These are phyloP conservation scores for Hemiscyllium ocellatum DNA, from an alignment of 2,113 vertebrate species.

Conservation along the genomic window DNA sequence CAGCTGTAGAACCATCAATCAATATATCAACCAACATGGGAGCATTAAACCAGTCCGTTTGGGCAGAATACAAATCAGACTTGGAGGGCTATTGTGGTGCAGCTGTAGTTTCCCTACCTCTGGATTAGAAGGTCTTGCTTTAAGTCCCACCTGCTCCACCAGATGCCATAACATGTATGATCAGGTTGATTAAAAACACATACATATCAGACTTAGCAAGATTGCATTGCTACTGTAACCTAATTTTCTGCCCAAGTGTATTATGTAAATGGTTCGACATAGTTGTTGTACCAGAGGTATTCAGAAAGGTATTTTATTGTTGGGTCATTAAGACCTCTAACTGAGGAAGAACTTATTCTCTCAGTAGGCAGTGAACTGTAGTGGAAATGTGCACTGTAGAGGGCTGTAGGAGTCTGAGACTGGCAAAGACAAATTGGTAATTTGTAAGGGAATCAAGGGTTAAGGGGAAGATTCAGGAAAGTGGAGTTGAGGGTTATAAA, in stretches of 20 bases:
- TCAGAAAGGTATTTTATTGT: neutral
- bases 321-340: neutral
- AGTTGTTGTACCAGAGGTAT: neutral
- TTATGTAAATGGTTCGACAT: neutral
- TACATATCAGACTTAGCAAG: slow-evolving; percentile 12
- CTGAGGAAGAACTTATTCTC: neutral
- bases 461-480: too few species aligned
- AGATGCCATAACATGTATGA: too few species aligned
- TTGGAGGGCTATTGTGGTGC: neutral
- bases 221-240: neutral
- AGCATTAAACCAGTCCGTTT: slow-evolving; percentile 30
- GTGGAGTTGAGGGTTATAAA: too few species aligned
- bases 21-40: slow-evolving; percentile 31
- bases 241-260: neutral
- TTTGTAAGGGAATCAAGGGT: too few species aligned
- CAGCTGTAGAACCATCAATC: slow-evolving; percentile 30
- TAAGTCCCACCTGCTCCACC: too few species aligned
- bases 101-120: too few species aligned
- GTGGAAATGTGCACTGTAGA: too few species aligned
- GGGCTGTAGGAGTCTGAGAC: too few species aligned
- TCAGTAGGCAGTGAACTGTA: too few species aligned
- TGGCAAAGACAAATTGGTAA: too few species aligned
- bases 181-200: too few species aligned
- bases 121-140: too few species aligned
- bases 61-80: slow-evolving; percentile 23